phyloP scores from a whole-genome alignment of 2,888 invertebrate species.

The Ecdyonurus torrentis region DNA sequence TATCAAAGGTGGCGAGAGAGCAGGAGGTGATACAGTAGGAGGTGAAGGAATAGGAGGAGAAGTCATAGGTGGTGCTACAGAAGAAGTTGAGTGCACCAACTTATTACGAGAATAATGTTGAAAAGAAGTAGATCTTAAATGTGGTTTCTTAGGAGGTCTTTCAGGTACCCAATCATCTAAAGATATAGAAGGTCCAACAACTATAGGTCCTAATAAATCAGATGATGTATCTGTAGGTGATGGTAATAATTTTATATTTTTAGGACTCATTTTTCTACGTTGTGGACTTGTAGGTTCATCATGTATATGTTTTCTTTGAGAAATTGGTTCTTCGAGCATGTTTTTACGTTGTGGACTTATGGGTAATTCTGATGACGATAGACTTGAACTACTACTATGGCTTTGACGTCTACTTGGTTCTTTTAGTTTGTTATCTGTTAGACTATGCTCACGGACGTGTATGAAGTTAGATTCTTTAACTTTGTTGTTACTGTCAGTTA shows the following conservation, averaged over 20 bases:
- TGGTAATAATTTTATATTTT: no score
- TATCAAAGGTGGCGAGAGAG: no score
- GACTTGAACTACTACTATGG: not conserved
- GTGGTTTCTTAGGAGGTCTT: conserved; percentile 60
- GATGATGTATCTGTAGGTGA: conserved; percentile 21
- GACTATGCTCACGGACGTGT: not conserved
- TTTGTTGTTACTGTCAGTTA: not conserved
- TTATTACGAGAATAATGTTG: no score
- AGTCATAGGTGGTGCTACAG: no score
- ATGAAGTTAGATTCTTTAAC: not conserved
- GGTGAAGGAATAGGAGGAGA: no score
- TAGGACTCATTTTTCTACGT: not conserved
- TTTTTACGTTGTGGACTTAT: not conserved
- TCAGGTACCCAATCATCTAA: conserved; percentile 55
- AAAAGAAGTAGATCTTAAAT: conserved; percentile 35
- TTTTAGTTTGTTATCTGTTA: not conserved
- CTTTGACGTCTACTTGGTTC: not conserved
- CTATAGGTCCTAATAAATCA: conserved; percentile 40
- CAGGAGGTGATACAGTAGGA: no score
- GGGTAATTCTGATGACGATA: not conserved
- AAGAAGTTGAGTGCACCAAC: no score
- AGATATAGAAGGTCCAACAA: conserved; percentile 42
- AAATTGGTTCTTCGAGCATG: no score
- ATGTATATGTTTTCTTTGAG: no score
- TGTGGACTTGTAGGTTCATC: not conserved